Evolutionary conservation across 2,888 invertebrate species (phyloP).

Genomic region (Monochamus alternatus): DNA sequence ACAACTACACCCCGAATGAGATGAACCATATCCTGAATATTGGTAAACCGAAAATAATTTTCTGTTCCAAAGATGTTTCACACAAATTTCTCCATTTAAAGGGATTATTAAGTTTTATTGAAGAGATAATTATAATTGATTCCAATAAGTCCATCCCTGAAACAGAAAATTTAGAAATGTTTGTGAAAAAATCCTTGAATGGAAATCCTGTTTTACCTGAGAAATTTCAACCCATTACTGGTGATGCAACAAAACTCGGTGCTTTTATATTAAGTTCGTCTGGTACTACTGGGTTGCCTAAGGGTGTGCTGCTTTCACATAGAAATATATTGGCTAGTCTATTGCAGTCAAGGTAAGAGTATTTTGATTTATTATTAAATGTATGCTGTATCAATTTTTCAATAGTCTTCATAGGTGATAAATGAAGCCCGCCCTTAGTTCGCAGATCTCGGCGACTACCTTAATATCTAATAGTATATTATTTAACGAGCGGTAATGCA

Average conservation of each 20-base stretch:
- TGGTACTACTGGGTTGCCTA: conserved; percentile 81
- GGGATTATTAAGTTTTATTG: conserved; percentile 59
- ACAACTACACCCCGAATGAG: conserved; percentile 57
- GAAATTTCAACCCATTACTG: conserved; percentile 44
- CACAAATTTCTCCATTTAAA: conserved; percentile 74
- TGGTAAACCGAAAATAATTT: conserved; percentile 79
- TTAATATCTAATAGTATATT: no score
- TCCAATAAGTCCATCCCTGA: conserved; percentile 26
- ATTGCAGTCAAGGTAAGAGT: conserved; percentile 46
- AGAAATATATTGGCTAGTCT: conserved; percentile 67
- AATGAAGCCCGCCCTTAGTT: no score
- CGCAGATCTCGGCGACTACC: no score
- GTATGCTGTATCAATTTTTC: no score
- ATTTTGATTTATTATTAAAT: no score
- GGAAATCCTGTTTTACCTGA: conserved; percentile 32
- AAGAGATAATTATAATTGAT: conserved; percentile 75
- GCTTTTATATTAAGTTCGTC: conserved; percentile 75
- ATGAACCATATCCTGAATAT: conserved; percentile 75
- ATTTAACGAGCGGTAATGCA: no score
- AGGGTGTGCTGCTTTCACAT: conserved; percentile 79
- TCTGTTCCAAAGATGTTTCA: conserved; percentile 75
- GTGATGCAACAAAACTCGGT: conserved; percentile 52
- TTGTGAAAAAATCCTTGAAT: conserved; percentile 34
- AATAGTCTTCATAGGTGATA: no score
- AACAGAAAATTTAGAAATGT: conserved; percentile 40